These are phyloP conservation scores for Moxostoma hubbsi DNA, from an alignment of 2,797 vertebrate species.

Conservation along the genomic window DNA sequence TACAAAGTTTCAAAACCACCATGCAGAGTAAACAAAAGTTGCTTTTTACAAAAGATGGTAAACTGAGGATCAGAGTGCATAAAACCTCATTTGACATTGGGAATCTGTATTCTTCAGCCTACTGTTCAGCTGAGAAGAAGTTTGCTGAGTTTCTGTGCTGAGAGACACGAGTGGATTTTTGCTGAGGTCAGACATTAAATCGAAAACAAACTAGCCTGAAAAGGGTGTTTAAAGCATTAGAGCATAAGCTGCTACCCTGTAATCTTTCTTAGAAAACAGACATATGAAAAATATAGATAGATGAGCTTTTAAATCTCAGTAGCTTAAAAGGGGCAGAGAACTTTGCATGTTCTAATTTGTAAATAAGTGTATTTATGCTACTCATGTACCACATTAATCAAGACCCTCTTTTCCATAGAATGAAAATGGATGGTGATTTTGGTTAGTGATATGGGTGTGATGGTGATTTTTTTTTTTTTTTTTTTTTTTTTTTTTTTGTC, in stretches of 20 bases:
- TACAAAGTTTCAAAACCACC: constrained; percentile 23
- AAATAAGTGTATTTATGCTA: neutral
- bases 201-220: neutral
- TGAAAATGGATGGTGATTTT: too few relatives aligned
- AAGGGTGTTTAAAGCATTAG: neutral
- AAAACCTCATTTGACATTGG: neutral
- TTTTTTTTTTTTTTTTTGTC: too few relatives aligned
- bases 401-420: too few relatives aligned
- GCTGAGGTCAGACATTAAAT: neutral
- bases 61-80: neutral
- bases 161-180: neutral
- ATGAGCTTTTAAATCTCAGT: neutral
- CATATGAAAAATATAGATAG: neutral
- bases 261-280: neutral
- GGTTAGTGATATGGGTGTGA: too few relatives aligned
- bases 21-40: constrained; percentile 22
- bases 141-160: constrained; percentile 41
- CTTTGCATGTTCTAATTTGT: neutral
- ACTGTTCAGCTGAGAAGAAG: constrained; percentile 12
- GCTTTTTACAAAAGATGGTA: constrained; percentile 1
- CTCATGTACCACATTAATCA: too few relatives aligned
- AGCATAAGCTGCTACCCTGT: neutral
- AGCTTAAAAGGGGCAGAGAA: neutral
- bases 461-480: too few relatives aligned
- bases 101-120: constrained; percentile 11